These are phyloP conservation scores for Clarias platycephalus DNA, from an alignment of 2,797 vertebrate species.

Conservation along the genomic window DNA sequence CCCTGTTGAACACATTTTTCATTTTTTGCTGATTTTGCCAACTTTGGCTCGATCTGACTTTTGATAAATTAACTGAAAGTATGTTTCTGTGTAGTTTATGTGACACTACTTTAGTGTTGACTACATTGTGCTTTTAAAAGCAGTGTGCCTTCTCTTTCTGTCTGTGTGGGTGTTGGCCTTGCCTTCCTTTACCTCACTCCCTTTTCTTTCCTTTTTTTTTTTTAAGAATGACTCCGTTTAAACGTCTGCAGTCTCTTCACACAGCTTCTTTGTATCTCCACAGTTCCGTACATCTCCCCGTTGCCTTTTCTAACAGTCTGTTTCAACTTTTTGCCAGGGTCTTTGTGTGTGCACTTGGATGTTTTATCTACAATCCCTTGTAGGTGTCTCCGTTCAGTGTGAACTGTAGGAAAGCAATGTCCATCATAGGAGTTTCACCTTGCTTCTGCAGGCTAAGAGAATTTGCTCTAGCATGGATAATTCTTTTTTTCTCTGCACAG, in stretches of 20 bases:
- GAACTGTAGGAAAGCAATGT: slow-evolving; percentile 22
- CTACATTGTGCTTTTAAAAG: slow-evolving; percentile 68
- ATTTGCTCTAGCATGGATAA: slow-evolving; percentile 17
- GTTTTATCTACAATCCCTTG: slow-evolving; percentile 47
- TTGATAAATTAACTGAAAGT: slow-evolving; percentile 41
- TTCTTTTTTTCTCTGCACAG: slow-evolving; percentile 6
- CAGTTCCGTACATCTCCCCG: slow-evolving; percentile 14
- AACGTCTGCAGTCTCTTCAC: slow-evolving; percentile 38
- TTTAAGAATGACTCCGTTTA: slow-evolving; percentile 35
- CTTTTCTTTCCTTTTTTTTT: not conserved
- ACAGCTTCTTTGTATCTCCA: slow-evolving; percentile 29
- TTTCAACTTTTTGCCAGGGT: slow-evolving; percentile 22
- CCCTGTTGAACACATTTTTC: slow-evolving; percentile 14
- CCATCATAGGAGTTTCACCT: not conserved
- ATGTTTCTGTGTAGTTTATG: slow-evolving; percentile 35
- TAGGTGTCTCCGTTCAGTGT: slow-evolving; percentile 17
- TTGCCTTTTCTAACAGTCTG: slow-evolving; percentile 40
- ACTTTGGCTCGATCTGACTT: slow-evolving; percentile 45
- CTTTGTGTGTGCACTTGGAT: slow-evolving; percentile 28
- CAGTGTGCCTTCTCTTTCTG: slow-evolving; percentile 77
- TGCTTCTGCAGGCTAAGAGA: slow-evolving; percentile 8
- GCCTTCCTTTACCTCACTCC: slow-evolving; percentile 30
- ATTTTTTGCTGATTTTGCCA: slow-evolving; percentile 57
- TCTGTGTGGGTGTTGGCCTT: slow-evolving; percentile 66
- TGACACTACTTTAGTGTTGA: slow-evolving; percentile 66